A percentile compares a stretch with the other conserved stretches of the same genome.
phyloP scores from a whole-genome alignment of 2,888 invertebrate species.

The Gortyna flavago region DNA sequence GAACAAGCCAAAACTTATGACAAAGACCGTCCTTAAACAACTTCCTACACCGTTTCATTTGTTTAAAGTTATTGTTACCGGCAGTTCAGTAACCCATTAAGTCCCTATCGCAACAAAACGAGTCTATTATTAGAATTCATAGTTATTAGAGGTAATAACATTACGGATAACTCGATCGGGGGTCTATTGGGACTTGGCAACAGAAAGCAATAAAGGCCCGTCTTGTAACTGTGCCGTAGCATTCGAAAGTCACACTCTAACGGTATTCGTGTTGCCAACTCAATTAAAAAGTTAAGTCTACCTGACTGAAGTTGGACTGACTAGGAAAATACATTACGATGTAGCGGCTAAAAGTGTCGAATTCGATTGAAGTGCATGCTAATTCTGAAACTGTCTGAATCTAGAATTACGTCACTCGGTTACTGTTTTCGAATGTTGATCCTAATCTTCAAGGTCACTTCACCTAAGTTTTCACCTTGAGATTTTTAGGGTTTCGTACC shows the following conservation, averaged over 20 bases:
- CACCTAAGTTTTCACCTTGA: neutral
- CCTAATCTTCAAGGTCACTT: neutral
- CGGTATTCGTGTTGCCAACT: conserved; percentile 69
- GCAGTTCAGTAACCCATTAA: conserved; percentile 39
- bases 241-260: conserved; percentile 69
- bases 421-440: conserved; percentile 1
- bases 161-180: conserved; percentile 54
- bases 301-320: conserved; percentile 43
- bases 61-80: conserved; percentile 32
- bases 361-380: conserved; percentile 16
- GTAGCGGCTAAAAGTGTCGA: conserved; percentile 24
- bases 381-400: conserved; percentile 5
- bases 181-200: conserved; percentile 65
- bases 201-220: conserved; percentile 69
- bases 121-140: conserved; percentile 52
- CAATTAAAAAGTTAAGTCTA: conserved; percentile 75
- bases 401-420: neutral
- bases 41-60: conserved; percentile 24
- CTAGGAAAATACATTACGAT: conserved; percentile 29
- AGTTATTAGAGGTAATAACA: conserved; percentile 53
- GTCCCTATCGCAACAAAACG: conserved; percentile 30
- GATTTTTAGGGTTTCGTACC: neutral
- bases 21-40: neutral
- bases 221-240: conserved; percentile 62
- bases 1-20: neutral